These are phyloP conservation scores for Hippocampus zosterae DNA, from an alignment of 2,113 vertebrate species.

Conservation along the genomic window DNA sequence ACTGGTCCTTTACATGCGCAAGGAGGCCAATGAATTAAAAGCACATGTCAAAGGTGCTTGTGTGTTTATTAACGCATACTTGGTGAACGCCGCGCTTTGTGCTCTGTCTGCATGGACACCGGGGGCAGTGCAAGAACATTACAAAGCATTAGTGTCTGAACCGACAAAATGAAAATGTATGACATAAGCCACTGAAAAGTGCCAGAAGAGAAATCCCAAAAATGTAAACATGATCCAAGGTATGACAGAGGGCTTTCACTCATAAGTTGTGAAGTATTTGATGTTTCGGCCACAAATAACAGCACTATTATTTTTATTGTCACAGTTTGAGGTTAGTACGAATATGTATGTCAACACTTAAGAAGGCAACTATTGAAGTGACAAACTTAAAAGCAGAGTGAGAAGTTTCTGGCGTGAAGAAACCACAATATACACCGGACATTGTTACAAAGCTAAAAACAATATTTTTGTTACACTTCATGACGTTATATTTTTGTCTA, in stretches of 20 bases:
- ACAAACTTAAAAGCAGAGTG: conserved; percentile 9
- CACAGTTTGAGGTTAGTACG: conserved; percentile 9
- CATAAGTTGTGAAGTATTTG: conserved; percentile 26
- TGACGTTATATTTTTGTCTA: not conserved
- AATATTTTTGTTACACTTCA: not conserved
- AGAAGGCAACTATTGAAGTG: conserved; percentile 4
- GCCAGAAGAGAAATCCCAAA: conserved; percentile 10
- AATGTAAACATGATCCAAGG: not conserved
- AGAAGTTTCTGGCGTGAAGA: conserved; percentile 10
- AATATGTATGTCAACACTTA: conserved; percentile 3
- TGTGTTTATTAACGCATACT: conserved; percentile 57
- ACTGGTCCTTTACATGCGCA: conserved; percentile 60
- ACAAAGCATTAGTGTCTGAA: conserved; percentile 44
- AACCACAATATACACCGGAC: not conserved
- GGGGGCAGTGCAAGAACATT: conserved; percentile 23
- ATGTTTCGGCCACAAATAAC: conserved; percentile 19
- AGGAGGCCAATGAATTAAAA: conserved; percentile 59
- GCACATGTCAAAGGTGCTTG: conserved; percentile 52
- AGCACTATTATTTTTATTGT: conserved; percentile 13
- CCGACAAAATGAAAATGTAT: conserved; percentile 19
- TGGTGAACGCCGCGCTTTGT: conserved; percentile 30
- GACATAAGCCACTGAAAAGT: conserved; percentile 5
- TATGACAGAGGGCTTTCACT: conserved; percentile 2
- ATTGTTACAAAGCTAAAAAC: not conserved
- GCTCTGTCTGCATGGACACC: conserved; percentile 14